Base-by-base conservation (phyloP, 1,140 invertebrate genomes). In the Papilio polytes region DNA sequence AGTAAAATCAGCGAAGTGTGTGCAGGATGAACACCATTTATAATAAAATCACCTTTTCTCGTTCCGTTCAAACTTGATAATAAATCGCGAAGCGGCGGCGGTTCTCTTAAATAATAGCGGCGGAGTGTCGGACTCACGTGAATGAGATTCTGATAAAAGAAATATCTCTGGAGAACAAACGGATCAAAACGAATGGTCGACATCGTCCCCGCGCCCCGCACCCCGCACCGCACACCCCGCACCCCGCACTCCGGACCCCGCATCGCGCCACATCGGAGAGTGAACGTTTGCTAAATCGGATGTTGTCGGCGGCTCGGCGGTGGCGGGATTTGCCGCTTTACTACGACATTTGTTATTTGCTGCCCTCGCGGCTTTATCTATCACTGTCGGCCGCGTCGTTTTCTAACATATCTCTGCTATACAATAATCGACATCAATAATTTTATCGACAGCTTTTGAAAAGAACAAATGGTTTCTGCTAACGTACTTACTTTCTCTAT, bases 91-190 rank as follows among this genome's bases (percentile, higher is more conserved):
- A 78, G 76, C 82, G 79, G 76, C 72, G 80, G 82, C 76, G 74
- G 80, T 82, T 81, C 70, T 78, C 78, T 82, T 87, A 82, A 84
- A 85, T 78, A 86, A 85, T 85, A 76, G 84, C 80, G 74, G 48
- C 13, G 73, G 41, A 78, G 78, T 46, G 10, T 72, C 70, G 70
- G 78, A 73, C 85, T 86, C 85, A 86, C 86, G 87, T 86, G 88
- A 90, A 88, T 86, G 86, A 87, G 86, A 78, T 80, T 80, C 84
- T 87, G 88, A 90, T 91, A 89, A 90, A 90, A 88, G 89, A 87
- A 90, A 91, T 91, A 90, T 87, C 86, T 87, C 83, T 72, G 81
- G 88, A 90, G 88, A 91, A 90, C 89, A 90, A 88, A 88, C 87
- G 83, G 84, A 85, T 84, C 85, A 72, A 87, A 88, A 90, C 87